Conservation (phyloP, 2,113 vertebrate species). For the Myocastor coypus region DNA sequence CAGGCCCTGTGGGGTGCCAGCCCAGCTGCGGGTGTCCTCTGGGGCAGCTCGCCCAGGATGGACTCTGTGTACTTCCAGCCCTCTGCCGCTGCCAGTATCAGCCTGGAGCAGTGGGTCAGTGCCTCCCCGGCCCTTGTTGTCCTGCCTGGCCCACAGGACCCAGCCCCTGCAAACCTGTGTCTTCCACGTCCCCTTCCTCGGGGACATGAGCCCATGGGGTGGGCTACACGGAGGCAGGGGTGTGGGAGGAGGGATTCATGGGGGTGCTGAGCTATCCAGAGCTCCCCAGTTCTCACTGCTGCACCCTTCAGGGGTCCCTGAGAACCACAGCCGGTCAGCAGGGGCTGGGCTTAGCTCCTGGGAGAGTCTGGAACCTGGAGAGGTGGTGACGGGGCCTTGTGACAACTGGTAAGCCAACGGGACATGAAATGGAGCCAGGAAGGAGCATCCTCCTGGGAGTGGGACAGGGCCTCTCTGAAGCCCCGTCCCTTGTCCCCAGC, state of each 20-base stretch:
- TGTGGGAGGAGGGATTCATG: no score
- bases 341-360: slow-evolving; percentile 85
- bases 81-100: slow-evolving; percentile 91
- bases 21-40: slow-evolving; percentile 89
- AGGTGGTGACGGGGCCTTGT: slow-evolving; percentile 87
- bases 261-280: no score
- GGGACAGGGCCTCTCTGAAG: neutral
- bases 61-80: slow-evolving; percentile 85
- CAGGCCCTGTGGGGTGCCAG: slow-evolving; percentile 83
- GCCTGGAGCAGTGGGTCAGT: slow-evolving; percentile 85
- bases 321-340: slow-evolving; percentile 82
- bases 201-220: neutral
- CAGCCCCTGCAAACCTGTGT: rapidly evolving
- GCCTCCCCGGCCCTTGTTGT: rapidly evolving
- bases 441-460: rapidly evolving
- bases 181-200: neutral
- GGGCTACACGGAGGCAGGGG: neutral
- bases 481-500: slow-evolving; percentile 78
- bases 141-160: rapidly evolving
- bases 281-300: rapidly evolving
- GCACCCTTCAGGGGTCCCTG: slow-evolving; percentile 61
- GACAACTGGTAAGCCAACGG: slow-evolving; percentile 89
- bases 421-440: rapidly evolving
- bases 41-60: slow-evolving; percentile 89
- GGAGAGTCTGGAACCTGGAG: slow-evolving; percentile 88